Conservation (phyloP, 1,140 invertebrate species). For the Drosophila repletoides region DNA sequence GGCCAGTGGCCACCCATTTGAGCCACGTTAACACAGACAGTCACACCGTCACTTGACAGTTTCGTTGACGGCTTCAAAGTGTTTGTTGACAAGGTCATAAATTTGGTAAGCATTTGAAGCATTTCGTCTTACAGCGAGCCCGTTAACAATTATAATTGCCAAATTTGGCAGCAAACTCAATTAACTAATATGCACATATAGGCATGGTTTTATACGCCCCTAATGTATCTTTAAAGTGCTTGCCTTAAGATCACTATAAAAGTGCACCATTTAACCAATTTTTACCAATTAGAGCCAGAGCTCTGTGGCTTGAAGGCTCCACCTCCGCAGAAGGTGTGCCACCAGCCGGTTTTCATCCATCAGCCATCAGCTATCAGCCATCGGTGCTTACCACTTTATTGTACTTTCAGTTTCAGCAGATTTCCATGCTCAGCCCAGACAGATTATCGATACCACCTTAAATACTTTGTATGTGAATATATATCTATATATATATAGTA, state of each 20-base stretch:
- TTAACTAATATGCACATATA: constrained; percentile 63
- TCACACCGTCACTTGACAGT: constrained; percentile 47
- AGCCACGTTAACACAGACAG: not conserved
- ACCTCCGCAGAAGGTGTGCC: constrained; percentile 69
- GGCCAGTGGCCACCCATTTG: constrained; percentile 30
- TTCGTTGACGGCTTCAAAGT: constrained; percentile 49
- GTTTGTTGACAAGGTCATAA: constrained; percentile 57
- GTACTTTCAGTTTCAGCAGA: constrained; percentile 64
- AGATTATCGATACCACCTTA: constrained; percentile 52
- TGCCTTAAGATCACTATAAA: constrained; percentile 45
- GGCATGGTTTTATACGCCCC: constrained; percentile 38
- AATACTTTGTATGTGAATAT: not conserved
- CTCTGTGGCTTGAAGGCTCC: constrained; percentile 63
- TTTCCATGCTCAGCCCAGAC: constrained; percentile 26
- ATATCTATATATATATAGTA: constrained; percentile 4
- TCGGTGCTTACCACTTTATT: constrained; percentile 23
- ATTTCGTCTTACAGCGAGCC: not conserved
- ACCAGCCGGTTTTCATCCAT: constrained; percentile 49
- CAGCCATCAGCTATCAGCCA: constrained; percentile 23
- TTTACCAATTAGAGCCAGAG: constrained; percentile 65
- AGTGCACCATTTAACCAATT: constrained; percentile 68
- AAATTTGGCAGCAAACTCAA: constrained; percentile 25
- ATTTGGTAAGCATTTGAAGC: constrained; percentile 41
- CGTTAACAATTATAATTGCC: constrained; percentile 38
- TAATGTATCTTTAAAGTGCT: constrained; percentile 50